A percentile compares a stretch with the other conserved stretches of the same genome.
Conservation (phyloP, 2,888 invertebrate genomes). For the Tipula confusa region DNA sequence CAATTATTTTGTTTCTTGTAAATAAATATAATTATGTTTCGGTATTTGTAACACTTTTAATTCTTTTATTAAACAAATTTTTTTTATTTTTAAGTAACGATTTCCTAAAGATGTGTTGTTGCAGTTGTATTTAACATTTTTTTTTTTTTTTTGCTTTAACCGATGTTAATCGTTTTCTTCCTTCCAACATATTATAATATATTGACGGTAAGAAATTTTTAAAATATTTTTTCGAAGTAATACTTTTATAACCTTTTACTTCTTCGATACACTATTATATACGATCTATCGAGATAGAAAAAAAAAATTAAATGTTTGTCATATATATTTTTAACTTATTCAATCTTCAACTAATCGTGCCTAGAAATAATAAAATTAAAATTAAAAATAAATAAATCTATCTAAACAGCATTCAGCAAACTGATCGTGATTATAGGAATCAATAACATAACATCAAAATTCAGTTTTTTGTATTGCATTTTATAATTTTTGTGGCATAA, state of each 20-base stretch:
- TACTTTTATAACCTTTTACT: neutral
- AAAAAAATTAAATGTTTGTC: neutral
- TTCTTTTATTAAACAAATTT: neutral
- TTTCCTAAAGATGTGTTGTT: neutral
- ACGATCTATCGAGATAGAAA: neutral
- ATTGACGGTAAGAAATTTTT: neutral
- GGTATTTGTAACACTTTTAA: constrained; percentile 7
- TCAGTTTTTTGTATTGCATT: too few relatives aligned
- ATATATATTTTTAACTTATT: constrained; percentile 15
- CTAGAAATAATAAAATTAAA: neutral
- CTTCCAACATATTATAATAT: neutral
- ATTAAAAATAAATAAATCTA: constrained; percentile 20
- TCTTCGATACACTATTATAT: neutral
- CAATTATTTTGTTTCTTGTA: neutral
- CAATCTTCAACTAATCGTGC: neutral
- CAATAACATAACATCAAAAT: neutral
- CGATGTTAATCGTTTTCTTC: neutral
- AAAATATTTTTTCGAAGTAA: neutral
- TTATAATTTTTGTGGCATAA: neutral
- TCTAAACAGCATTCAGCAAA: constrained; percentile 3
- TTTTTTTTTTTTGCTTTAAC: too few relatives aligned
- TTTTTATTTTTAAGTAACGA: neutral
- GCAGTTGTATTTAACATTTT: too few relatives aligned
- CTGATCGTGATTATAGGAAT: neutral
- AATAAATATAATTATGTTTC: neutral